Evolutionary conservation across 37 sponge, comb jelly and placozoan genomes (phyloP).

Genomic region (Ianthella basta): DNA sequence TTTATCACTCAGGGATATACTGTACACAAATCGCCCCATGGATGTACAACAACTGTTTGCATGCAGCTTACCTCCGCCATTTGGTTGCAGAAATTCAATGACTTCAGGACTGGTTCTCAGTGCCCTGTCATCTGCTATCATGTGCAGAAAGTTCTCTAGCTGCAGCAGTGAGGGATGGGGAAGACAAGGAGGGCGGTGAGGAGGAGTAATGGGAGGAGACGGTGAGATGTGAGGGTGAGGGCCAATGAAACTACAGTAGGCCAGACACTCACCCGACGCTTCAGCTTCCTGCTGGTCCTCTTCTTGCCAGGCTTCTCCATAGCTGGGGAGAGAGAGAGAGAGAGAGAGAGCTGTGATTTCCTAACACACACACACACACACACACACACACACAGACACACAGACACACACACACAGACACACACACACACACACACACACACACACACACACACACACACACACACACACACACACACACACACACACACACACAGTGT

Average conservation of each 20-base stretch:
- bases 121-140: slow-evolving; percentile 13
- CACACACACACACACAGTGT: too few species aligned
- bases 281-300: slow-evolving; percentile 22
- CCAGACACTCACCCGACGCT: slow-evolving; percentile 4
- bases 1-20: neutral
- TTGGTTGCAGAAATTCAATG: slow-evolving; percentile 1
- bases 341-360: neutral
- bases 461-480: slow-evolving; percentile 28
- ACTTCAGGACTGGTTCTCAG: slow-evolving; percentile 15
- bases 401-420: slow-evolving; percentile 19
- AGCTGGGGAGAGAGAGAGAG: neutral
- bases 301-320: slow-evolving; percentile 5
- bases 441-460: slow-evolving; percentile 29
- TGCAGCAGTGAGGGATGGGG: slow-evolving; percentile 34
- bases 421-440: slow-evolving; percentile 26
- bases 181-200: neutral
- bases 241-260: too few species aligned
- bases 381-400: neutral
- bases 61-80: slow-evolving; percentile 2
- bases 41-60: neutral
- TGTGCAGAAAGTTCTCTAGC: slow-evolving; percentile 34
- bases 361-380: neutral
- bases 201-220: slow-evolving; percentile 10
- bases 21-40: neutral
- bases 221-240: neutral